Percentiles rank a stretch among this genome's conserved stretches.
Conservation (phyloP, 2,113 vertebrate genomes). For the Neolamprologus cancellatus region DNA sequence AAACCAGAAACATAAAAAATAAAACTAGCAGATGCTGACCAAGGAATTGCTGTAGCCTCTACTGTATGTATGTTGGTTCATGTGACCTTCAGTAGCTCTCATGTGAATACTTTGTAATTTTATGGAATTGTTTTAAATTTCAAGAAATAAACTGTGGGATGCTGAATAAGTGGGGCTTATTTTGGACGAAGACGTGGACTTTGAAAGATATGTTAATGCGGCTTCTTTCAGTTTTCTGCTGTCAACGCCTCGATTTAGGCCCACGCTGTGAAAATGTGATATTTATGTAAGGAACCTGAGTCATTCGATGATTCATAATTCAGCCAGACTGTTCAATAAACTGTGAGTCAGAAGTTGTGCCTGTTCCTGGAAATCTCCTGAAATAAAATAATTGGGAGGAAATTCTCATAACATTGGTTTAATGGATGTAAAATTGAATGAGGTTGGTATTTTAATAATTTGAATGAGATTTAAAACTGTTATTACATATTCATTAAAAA, state of each 20-base stretch:
- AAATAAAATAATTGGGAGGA: neutral
- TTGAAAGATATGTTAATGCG: neutral
- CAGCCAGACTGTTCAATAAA: neutral
- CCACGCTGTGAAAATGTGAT: neutral
- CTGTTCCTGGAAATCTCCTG: neutral
- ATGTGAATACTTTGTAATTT: slow-evolving; percentile 30
- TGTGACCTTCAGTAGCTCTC: slow-evolving; percentile 18
- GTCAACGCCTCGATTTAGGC: neutral
- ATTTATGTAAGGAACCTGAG: slow-evolving; percentile 1
- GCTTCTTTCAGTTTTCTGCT: neutral
- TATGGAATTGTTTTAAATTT: slow-evolving; percentile 67
- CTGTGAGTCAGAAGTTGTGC: neutral
- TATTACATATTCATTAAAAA: neutral
- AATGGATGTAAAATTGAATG: neutral
- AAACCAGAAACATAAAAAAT: neutral
- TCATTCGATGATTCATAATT: neutral
- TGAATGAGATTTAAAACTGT: neutral
- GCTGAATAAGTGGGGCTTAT: neutral
- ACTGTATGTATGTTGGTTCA: neutral
- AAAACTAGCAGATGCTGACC: neutral
- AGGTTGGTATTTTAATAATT: neutral
- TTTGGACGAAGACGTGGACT: neutral
- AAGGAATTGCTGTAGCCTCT: slow-evolving; percentile 6
- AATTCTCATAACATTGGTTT: neutral
- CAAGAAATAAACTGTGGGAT: slow-evolving; percentile 48